A percentile compares a stretch with the other conserved stretches of the same genome.
Conservation (phyloP, 2,797 vertebrate species). For the Choloepus didactylus region DNA sequence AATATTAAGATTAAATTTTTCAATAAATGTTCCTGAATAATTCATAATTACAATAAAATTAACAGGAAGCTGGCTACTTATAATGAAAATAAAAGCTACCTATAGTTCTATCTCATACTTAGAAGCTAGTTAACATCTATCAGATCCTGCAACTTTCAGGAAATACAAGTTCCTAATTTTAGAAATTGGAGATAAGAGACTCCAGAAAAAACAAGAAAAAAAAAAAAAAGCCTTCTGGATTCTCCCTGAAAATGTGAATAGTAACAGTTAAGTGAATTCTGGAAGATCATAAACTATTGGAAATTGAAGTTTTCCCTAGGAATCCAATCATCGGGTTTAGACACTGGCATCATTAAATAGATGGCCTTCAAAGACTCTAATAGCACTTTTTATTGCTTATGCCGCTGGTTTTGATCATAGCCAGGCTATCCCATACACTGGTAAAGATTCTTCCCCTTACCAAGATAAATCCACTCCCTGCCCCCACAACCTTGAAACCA, state of each 20-base stretch:
- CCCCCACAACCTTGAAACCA: conserved; percentile 51
- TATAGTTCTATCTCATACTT: neutral
- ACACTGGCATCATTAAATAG: neutral
- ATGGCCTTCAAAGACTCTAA: conserved; percentile 9
- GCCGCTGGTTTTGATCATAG: conserved; percentile 59
- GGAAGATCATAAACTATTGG: neutral
- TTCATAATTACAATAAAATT: conserved; percentile 7
- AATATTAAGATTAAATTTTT: conserved; percentile 59
- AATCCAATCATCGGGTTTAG: neutral
- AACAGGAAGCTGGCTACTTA: neutral
- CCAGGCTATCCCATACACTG: neutral
- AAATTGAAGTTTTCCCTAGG: conserved; percentile 37
- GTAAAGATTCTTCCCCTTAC: conserved; percentile 58
- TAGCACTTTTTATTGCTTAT: conserved; percentile 58
- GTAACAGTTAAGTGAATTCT: neutral
- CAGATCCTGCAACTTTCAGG: neutral
- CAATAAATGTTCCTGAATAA: conserved; percentile 51
- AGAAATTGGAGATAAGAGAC: neutral
- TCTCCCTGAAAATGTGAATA: conserved; percentile 18
- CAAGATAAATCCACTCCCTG: conserved; percentile 15
- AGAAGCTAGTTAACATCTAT: neutral
- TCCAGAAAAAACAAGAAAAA: neutral
- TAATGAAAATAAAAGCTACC: neutral
- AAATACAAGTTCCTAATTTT: neutral
- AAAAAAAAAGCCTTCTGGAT: neutral